Base-by-base conservation (phyloP, 92 coral and sea anemone species). In the Epizoanthus fatuus region DNA sequence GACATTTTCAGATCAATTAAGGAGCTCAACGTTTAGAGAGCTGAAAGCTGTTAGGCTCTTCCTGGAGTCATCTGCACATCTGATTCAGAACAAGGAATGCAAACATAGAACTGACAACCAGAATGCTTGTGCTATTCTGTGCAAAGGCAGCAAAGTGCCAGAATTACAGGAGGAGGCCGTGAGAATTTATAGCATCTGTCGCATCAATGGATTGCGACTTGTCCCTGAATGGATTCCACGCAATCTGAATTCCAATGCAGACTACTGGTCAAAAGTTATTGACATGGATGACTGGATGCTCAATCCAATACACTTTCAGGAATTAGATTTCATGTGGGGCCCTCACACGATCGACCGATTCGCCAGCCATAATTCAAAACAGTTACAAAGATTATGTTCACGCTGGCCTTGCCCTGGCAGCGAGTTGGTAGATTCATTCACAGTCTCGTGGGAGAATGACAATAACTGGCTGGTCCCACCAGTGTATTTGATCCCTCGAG, bases 291-390 rank as follows among this genome's bases (percentile, higher is more conserved):
- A 56, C 15, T 56, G 62, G 62, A 56, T 56, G 13, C n/a, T 56
- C 62, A 4, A 56, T 4, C 83, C 83, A 45, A 71, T 78, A 8
- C 81, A 80, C 60, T 87, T 87, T 63, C 71, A 73, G 42, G 73
- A 70, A 74, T 38, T 87, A 19, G 91, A 87, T 81, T 54, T 1
- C 10, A 72, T 87, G 35, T 87, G 81, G 86, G 62, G n/a, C 0
- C 3, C 15, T 12, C 62, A 56, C n/a, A 56, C 62, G 14, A 12
- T 13, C 5, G 62, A 56, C 62, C 62, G n/a, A 15, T 56, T 56
- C n/a, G 20, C 62, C 4, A 56, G 62, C 62, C n/a, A 56, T 17
- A 56, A 56, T 17, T 56, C 62, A 4, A 56, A 56, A 7, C 62
- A 56, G 15, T 17, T 56, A 2, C n/a, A 15, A 56, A 12, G 62